Conservation (phyloP, 2,113 vertebrate genomes). For the Crotalus helleri region DNA sequence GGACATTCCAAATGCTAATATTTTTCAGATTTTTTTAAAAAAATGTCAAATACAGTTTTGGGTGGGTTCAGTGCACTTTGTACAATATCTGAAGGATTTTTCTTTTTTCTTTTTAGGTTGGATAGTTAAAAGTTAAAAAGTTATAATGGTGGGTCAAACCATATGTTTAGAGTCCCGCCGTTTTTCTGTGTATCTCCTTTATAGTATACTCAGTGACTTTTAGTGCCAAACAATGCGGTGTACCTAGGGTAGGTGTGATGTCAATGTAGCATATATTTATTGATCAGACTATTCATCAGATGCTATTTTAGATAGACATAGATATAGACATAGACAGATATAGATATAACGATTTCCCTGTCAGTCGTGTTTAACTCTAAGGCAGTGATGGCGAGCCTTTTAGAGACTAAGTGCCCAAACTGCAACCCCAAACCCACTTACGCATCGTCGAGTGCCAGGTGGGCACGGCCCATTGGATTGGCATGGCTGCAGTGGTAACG, state of each 20-base stretch:
- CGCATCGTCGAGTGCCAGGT: too few species aligned
- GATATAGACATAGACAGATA: too few species aligned
- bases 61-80: neutral
- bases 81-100: neutral
- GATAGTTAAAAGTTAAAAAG: neutral
- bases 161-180: neutral
- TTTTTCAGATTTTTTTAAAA: neutral
- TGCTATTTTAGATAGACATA: neutral
- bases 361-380: too few species aligned
- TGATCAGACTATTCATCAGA: neutral
- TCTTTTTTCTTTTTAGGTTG: neutral
- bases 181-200: neutral
- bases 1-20: neutral
- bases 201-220: neutral
- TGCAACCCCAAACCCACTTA: too few species aligned
- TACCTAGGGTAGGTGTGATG: neutral
- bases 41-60: neutral
- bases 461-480: too few species aligned
- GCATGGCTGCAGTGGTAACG: too few species aligned
- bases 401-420: too few species aligned
- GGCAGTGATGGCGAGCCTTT: too few species aligned
- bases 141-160: too few species aligned
- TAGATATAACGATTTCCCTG: too few species aligned
- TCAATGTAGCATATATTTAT: neutral
- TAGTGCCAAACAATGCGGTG: neutral